Evolutionary conservation across 2,797 vertebrate species (phyloP), one percentile per base, ranked within the genome.

Genomic region (Melopsittacus undulatus): DNA sequence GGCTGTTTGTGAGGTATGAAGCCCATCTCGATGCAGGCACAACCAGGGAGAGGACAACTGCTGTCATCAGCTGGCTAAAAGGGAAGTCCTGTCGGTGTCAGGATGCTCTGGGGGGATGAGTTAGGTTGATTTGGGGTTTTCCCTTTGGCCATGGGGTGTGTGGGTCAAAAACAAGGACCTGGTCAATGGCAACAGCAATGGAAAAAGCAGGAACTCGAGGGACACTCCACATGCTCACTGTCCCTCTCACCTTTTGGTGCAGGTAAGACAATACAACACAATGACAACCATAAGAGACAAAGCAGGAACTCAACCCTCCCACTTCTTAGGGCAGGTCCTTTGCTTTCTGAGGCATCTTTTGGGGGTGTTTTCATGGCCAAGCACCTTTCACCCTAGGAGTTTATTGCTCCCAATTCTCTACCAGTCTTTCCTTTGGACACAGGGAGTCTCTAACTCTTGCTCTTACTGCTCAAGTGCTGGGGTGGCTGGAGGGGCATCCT

Each of bases 151-250:
- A 0, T 12, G 32, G 32, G 2, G 3, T 20, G 9, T 16, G 38
- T 1, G 13, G 49, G 7, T 52, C 34, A 36, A 52, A 73, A 69
- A n/a, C 19, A 27, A 54, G 15, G 20, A 17, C 8, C 49, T 51
- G 77, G 22, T 46, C 45, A 27, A 9, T 61, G 79, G 16, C 15
- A 49, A 56, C 9, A 57, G 18, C 5, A 51, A 20, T 5, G 32
- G 34, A 38, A 42, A 36, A 86, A 49, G 32, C 1, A 0, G 43
- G 18, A 59, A 32, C 15, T 16, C 0, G 0, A 49, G 5, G 30
- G 43, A 21, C 18, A 14, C 6, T 12, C 5, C 13, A 1, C 3
- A 1, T 2, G 7, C 14, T 43, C 49, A 40, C 27, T 0, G 0
- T 6, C 4, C 3, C 52, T n/a, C 30, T 2, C 29, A 30, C 27